Conservation (phyloP, 2,888 invertebrate genomes). For the Lamellibrachia satsuma region DNA sequence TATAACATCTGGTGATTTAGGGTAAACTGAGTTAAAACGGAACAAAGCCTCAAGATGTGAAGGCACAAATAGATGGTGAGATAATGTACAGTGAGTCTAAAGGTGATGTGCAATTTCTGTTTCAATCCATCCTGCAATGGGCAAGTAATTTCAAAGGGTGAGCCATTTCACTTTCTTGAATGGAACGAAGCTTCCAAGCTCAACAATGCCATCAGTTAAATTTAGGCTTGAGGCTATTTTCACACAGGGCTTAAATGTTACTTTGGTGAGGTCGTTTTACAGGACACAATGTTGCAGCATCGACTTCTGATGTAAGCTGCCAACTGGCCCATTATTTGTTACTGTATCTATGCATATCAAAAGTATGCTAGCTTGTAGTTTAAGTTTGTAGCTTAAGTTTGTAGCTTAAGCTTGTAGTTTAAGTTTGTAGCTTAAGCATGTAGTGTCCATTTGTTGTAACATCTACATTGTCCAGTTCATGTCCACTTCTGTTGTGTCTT, state of each 20-base stretch:
- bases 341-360: background rate
- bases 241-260: constrained; percentile 7
- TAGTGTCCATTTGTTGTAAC: too few relatives aligned
- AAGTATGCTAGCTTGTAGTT: too few relatives aligned
- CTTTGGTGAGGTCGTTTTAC: background rate
- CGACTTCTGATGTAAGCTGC: background rate
- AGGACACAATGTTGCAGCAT: background rate
- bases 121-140: constrained; percentile 2
- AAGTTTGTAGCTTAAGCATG: too few relatives aligned
- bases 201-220: background rate
- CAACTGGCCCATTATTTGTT: background rate
- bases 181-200: background rate
- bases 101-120: background rate
- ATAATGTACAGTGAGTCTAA: background rate
- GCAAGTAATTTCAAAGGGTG: background rate
- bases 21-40: background rate
- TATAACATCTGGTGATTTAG: constrained; percentile 3
- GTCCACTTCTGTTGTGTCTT: too few relatives aligned
- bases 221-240: background rate
- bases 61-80: background rate
- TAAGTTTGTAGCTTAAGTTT: too few relatives aligned
- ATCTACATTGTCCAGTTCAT: too few relatives aligned
- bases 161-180: background rate
- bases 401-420: too few relatives aligned
- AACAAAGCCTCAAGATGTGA: background rate